Evolutionary conservation across 2,888 invertebrate genomes (phyloP), one percentile per base, ranked within the genome.

Genomic region (Epinotia bilunana): DNA sequence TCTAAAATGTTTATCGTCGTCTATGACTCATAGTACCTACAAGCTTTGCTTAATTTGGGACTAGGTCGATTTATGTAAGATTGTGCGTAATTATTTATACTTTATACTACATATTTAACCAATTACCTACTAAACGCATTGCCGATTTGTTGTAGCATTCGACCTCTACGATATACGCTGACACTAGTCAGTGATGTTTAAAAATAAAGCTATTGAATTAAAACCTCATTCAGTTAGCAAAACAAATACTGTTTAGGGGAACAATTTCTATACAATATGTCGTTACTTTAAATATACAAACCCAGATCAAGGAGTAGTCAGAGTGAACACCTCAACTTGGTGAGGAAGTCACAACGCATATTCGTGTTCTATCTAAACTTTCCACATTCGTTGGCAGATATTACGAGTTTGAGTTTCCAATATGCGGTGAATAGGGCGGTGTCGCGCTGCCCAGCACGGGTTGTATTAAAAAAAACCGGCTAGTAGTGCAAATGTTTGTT

Each of bases 151-250:
- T 6, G 49, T 16, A 53, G 16, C 13, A 13, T 58, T 58, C 23
- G 13, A 23, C 20, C 28, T 6, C 58, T 58, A 58, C 3, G 58
- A 58, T 58, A 58, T 23, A 67, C 73, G 39, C 46, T 39, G 39
- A 67, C 60, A 60, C 69, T 33, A 43, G 49, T 39, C 64, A 63
- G 53, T 74, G 70, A 65, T 75, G 74, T 75, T 75, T 75, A 61
- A 71, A 75, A 73, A 67, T 71, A 53, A 46, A 55, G n/a, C 65
- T 53, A 65, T 71, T 75, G 71, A 65, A 75, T 71, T 39, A 71
- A 71, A 71, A 23, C 12, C 57, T 69, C 65, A 55, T 73, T 63
- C 60, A 70, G n/a, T 63, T 64, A 70, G 28, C 60, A 75, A 61
- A 75, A 71, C 65, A 69, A 64, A 70, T 49, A 64, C 16, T 55